These are phyloP conservation scores for Drosophila pandora DNA, from an alignment of 1,140 invertebrate genomes.

Conservation along the genomic window DNA sequence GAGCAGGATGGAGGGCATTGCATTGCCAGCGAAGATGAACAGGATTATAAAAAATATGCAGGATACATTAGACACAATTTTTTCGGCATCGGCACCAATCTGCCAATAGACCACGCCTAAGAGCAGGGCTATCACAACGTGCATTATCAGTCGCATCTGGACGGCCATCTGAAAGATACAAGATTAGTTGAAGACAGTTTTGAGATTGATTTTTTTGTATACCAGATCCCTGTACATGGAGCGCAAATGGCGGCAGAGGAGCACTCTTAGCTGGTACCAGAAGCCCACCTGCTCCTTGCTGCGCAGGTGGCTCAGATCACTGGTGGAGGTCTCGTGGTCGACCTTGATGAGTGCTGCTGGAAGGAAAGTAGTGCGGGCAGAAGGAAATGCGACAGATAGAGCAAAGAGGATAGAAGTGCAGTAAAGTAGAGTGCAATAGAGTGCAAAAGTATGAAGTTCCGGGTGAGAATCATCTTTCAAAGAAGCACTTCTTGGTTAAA, in stretches of 20 bases:
- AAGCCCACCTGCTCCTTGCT: constrained; percentile 68
- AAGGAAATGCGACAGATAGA: constrained; percentile 56
- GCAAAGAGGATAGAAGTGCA: constrained; percentile 33
- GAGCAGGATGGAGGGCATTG: constrained; percentile 94
- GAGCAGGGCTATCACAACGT: constrained; percentile 90
- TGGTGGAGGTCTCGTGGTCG: not conserved
- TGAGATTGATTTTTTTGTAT: not conserved
- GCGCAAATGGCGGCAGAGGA: constrained; percentile 50
- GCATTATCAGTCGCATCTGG: constrained; percentile 89
- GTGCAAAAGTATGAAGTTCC: constrained; percentile 2
- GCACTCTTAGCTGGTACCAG: constrained; percentile 58
- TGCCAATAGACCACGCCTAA: constrained; percentile 92
- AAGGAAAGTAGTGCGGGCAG: constrained; percentile 42
- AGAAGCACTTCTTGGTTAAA: not conserved
- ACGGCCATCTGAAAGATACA: constrained; percentile 87
- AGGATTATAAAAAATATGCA: constrained; percentile 93
- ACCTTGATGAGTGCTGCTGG: constrained; percentile 63
- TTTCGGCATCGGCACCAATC: constrained; percentile 91
- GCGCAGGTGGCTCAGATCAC: constrained; percentile 24
- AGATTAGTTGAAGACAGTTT: not conserved
- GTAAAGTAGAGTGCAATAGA: constrained; percentile 2
- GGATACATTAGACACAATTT: constrained; percentile 91
- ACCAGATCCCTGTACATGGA: constrained; percentile 70
- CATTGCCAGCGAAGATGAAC: constrained; percentile 93
- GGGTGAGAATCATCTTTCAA: constrained; percentile 18